A percentile compares a stretch with the other conserved stretches of the same genome.
Conservation (phyloP, 2,888 invertebrate genomes). For the Leptothorax acervorum region DNA sequence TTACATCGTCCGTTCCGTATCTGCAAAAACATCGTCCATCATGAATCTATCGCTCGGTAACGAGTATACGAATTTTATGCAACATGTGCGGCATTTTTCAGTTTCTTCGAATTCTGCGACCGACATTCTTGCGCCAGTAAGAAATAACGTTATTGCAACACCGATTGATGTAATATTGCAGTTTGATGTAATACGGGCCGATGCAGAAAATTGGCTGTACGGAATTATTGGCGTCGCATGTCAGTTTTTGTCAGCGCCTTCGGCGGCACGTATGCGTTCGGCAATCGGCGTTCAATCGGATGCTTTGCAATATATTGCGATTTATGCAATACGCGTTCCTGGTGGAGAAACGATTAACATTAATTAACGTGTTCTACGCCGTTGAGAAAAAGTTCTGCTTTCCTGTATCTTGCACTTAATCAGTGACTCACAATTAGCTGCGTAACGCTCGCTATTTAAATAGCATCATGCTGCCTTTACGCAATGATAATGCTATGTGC, state of each 20-base stretch:
- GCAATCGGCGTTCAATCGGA: constrained; percentile 17
- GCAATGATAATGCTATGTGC: neutral
- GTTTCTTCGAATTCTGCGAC: neutral
- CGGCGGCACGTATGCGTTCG: neutral
- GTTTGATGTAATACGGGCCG: neutral
- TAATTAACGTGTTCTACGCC: neutral
- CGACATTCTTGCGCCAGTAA: neutral
- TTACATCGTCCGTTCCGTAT: neutral
- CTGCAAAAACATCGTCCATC: neutral
- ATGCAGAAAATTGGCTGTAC: constrained; percentile 15
- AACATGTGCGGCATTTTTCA: neutral
- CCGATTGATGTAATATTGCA: neutral
- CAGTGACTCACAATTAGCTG: constrained; percentile 17
- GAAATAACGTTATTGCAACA: constrained; percentile 7
- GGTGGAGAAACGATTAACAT: neutral
- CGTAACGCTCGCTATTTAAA: constrained; percentile 2
- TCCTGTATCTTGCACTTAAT: constrained; percentile 16
- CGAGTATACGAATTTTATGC: neutral
- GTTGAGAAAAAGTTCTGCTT: constrained; percentile 12
- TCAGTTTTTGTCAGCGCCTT: neutral
- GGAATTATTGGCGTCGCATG: neutral
- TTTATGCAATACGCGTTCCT: constrained; percentile 8
- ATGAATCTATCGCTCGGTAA: neutral
- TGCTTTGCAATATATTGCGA: constrained; percentile 14
- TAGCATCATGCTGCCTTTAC: neutral